These are phyloP conservation scores for Drosophila cognata DNA, from an alignment of 2,888 invertebrate genomes.

Conservation along the genomic window DNA sequence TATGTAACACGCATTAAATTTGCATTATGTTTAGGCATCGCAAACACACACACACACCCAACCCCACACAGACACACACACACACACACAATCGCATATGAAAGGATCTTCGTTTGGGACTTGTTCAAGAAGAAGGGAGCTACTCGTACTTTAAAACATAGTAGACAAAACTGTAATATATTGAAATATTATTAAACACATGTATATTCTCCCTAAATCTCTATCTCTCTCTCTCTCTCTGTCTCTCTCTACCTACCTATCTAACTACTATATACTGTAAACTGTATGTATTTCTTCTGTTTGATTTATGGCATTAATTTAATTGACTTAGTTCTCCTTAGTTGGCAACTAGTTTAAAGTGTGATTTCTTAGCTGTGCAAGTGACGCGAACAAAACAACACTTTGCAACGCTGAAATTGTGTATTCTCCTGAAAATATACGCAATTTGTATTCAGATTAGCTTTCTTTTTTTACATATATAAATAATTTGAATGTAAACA, in stretches of 20 bases:
- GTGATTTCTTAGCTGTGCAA: slow-evolving; percentile 47
- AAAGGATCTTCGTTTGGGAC: slow-evolving; percentile 44
- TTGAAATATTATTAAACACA: slow-evolving; percentile 39
- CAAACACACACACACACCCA: slow-evolving; percentile 15
- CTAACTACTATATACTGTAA: slow-evolving; percentile 28
- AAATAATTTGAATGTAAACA: slow-evolving; percentile 1
- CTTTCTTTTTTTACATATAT: slow-evolving; percentile 18
- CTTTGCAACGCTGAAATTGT: slow-evolving; percentile 43
- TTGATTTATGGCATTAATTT: slow-evolving; percentile 38
- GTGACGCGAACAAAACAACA: slow-evolving; percentile 58
- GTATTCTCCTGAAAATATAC: slow-evolving; percentile 33
- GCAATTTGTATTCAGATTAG: slow-evolving; percentile 35
- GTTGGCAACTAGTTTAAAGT: slow-evolving; percentile 35
- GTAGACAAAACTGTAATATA: slow-evolving; percentile 68
- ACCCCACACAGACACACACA: background rate
- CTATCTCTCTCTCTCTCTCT: slow-evolving; percentile 17
- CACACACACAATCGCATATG: slow-evolving; percentile 11
- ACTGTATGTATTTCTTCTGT: slow-evolving; percentile 42
- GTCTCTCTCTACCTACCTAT: slow-evolving; percentile 12
- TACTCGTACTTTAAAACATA: slow-evolving; percentile 66
- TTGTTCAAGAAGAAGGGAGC: slow-evolving; percentile 42
- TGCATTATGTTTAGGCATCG: slow-evolving; percentile 52
- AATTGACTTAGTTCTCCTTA: slow-evolving; percentile 33
- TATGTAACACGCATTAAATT: slow-evolving; percentile 47
- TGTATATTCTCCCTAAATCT: slow-evolving; percentile 48